Percentiles rank a stretch among this genome's conserved stretches.
Conservation (phyloP, 1,140 invertebrate genomes). For the Oreohelix idahoensis region DNA sequence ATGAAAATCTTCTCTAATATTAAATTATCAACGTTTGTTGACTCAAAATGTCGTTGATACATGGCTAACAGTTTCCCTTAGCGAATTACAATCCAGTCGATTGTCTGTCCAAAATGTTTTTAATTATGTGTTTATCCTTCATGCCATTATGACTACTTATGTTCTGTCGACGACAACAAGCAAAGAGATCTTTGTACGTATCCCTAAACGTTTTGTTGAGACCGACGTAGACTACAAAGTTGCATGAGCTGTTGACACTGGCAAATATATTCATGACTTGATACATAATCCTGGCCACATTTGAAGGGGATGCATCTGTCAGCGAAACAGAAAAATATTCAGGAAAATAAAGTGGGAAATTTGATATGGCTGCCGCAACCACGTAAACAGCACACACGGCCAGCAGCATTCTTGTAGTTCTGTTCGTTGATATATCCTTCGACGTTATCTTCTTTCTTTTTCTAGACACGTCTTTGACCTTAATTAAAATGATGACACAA, state of each 20-base stretch:
- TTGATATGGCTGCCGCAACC: neutral
- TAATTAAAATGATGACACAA: neutral
- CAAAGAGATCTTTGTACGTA: too few relatives aligned
- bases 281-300: constrained; percentile 13
- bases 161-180: too few relatives aligned
- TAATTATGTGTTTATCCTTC: too few relatives aligned
- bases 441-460: constrained; percentile 10
- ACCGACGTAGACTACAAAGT: constrained; percentile 18
- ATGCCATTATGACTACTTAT: too few relatives aligned
- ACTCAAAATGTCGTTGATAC: too few relatives aligned
- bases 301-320: neutral
- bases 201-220: constrained; percentile 17
- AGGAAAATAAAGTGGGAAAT: neutral
- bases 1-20: too few relatives aligned
- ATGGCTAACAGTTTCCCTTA: too few relatives aligned
- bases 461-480: neutral
- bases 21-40: too few relatives aligned
- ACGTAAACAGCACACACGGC: constrained; percentile 23
- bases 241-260: constrained; percentile 21
- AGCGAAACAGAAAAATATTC: neutral
- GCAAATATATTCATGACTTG: constrained; percentile 10
- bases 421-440: constrained; percentile 8
- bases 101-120: too few relatives aligned
- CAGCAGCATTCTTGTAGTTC: constrained; percentile 18
- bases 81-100: too few relatives aligned